These are phyloP conservation scores for Orientallactaga sibirica DNA, from an alignment of 2,797 vertebrate species.

Conservation along the genomic window DNA sequence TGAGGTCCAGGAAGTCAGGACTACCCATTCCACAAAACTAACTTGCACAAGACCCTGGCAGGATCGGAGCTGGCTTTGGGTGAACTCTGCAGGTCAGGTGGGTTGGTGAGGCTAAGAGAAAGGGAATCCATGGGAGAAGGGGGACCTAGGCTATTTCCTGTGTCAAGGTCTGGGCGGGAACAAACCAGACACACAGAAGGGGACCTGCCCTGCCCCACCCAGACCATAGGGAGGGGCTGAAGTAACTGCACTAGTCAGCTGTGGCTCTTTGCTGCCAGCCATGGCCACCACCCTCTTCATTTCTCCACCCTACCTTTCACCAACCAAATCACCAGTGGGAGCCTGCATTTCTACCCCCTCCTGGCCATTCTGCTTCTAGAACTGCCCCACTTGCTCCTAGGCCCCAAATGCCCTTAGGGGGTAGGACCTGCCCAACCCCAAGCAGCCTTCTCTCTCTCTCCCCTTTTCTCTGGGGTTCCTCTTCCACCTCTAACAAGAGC, in stretches of 20 bases:
- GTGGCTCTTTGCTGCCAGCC: background rate
- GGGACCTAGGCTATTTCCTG: constrained; percentile 48
- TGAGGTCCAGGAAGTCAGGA: background rate
- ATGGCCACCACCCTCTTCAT: background rate
- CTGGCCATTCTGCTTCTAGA: background rate
- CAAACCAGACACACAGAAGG: constrained; percentile 13
- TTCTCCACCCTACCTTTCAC: background rate
- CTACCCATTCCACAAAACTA: background rate
- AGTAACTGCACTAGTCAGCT: background rate
- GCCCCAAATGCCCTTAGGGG: background rate
- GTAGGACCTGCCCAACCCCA: background rate
- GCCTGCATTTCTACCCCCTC: background rate
- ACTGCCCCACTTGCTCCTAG: background rate
- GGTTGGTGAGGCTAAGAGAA: background rate
- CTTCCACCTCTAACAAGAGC: background rate
- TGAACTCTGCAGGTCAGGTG: background rate
- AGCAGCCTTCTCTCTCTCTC: background rate
- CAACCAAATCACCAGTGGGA: accelerated
- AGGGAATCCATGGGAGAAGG: background rate
- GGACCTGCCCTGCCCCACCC: constrained; percentile 73
- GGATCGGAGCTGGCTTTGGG: background rate
- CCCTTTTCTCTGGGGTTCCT: background rate
- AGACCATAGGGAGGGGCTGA: background rate
- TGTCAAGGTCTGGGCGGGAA: constrained; percentile 38
- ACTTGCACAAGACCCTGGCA: background rate